phyloP scores from a whole-genome alignment of 2,888 invertebrate species.

The Rutpela maculata region DNA sequence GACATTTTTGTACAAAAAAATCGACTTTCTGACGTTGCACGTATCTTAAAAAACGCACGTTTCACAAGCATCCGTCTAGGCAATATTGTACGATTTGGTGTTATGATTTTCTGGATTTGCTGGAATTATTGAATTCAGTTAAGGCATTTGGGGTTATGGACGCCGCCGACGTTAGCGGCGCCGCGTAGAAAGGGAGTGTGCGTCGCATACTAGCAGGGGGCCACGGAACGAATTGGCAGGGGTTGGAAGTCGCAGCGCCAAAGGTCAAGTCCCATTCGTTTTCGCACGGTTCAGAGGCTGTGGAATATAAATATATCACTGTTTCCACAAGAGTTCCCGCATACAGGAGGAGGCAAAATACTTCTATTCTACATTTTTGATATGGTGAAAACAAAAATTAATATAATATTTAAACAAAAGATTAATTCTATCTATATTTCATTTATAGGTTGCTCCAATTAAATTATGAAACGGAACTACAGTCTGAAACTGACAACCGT shows the following conservation, averaged over 20 bases:
- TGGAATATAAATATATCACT: neutral
- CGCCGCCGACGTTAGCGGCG: conserved; percentile 41
- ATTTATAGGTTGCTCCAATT: too few species aligned
- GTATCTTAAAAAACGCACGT: conserved; percentile 7
- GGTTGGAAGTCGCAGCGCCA: conserved; percentile 29
- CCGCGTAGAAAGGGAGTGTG: conserved; percentile 36
- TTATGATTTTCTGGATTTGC: conserved; percentile 30
- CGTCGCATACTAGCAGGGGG: conserved; percentile 38
- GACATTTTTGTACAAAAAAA: neutral
- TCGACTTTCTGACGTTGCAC: neutral
- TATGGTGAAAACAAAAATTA: too few species aligned
- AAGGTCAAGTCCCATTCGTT: conserved; percentile 21
- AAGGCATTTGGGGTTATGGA: conserved; percentile 45
- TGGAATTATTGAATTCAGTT: conserved; percentile 13
- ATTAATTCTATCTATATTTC: too few species aligned
- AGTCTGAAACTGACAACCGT: too few species aligned
- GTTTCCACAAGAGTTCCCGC: neutral
- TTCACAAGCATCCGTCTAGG: neutral
- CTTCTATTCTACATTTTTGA: too few species aligned
- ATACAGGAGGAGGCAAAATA: neutral
- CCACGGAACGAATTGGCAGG: conserved; percentile 31
- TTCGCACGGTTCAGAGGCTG: conserved; percentile 1
- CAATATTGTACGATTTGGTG: conserved; percentile 27
- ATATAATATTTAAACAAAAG: too few species aligned
- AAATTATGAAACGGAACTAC: too few species aligned